Evolutionary conservation across 2,113 vertebrate species (phyloP), one percentile per base, ranked within the genome.

Genomic region (Prietella phreatophila): DNA sequence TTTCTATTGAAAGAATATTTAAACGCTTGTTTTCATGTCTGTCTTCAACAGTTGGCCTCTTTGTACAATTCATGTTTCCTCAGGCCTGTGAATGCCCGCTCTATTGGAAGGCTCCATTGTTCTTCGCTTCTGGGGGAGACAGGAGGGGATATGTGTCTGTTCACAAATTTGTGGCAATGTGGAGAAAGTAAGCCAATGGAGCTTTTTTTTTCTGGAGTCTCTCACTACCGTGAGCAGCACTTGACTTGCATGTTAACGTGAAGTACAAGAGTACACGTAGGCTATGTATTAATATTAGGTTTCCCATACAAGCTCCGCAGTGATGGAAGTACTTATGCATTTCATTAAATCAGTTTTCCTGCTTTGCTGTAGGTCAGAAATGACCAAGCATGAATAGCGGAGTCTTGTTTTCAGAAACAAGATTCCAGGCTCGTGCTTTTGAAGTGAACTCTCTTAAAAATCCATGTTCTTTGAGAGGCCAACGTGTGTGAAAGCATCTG

Each of bases 121-220:
- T 99, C 95, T 96, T 92, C 80, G 93, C 93, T 15, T 96, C 97
- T 65, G 97, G 98, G 89, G 97, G 97, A 60, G 97, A 98, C 93
- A 95, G 97, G 94, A 97, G 97, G 22, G 97, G 97, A 92, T 96
- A 95, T 0, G 96, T 99, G 90, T 99, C 98, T 0, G 97, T 99
- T 75, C 97, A 99, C 96, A 99, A 97, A 94, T 99, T 99, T 82
- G 92, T 99, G 90, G 98, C 97, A 84, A 97, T 97, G 97, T 99
- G 98, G 98, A 93, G 97, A 92, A 99, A 98, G 98, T 99, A 96
- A 99, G 98, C 95, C 95, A 94, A 94, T 91, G 80, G 85, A 56
- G 81, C 47, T 87, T 89, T 81, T 94, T 83, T 20, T 55, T 71
- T n/a, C n/a, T 22, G 85, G 27, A 27, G 25, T 53, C 39, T 78